Percentiles rank a stretch among this genome's conserved stretches.
These are phyloP conservation scores for Kryptolebias ocellatus DNA, from an alignment of 2,797 vertebrate species.

Conservation along the genomic window DNA sequence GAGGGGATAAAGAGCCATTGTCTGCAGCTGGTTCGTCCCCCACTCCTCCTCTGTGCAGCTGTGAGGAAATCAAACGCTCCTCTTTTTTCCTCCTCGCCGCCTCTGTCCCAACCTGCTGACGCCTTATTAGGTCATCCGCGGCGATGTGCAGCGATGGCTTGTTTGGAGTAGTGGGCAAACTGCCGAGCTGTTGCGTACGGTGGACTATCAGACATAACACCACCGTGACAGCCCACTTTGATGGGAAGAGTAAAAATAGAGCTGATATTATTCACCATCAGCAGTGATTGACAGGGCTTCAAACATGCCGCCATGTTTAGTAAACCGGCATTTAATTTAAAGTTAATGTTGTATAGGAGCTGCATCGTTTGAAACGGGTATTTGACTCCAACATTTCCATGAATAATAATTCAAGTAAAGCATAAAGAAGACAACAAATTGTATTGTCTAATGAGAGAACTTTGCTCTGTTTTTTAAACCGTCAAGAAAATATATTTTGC, in stretches of 20 bases:
- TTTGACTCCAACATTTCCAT: too few relatives aligned
- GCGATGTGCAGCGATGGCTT: constrained; percentile 54
- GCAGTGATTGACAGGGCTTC: neutral
- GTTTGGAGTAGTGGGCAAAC: constrained; percentile 45
- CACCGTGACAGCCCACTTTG: neutral
- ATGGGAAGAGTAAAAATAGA: neutral
- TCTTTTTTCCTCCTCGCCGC: constrained; percentile 72
- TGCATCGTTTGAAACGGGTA: too few relatives aligned
- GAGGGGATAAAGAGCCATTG: constrained; percentile 87
- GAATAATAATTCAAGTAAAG: too few relatives aligned
- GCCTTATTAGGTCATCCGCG: constrained; percentile 72
- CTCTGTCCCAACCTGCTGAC: constrained; percentile 76
- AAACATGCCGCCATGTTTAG: neutral
- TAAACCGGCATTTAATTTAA: neutral
- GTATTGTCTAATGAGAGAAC: too few relatives aligned
- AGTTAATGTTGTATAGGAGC: too few relatives aligned
- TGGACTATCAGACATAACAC: neutral
- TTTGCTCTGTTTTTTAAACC: too few relatives aligned
- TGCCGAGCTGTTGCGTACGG: constrained; percentile 14
- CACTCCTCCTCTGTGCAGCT: constrained; percentile 85
- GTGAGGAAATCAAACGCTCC: constrained; percentile 85
- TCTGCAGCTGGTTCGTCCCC: constrained; percentile 82
- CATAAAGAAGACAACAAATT: too few relatives aligned
- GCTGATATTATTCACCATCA: neutral
- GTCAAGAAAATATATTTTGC: too few relatives aligned